Evolutionary conservation across 2,113 vertebrate species (phyloP), one percentile per base, ranked within the genome.

Genomic region (Dascyllus trimaculatus): DNA sequence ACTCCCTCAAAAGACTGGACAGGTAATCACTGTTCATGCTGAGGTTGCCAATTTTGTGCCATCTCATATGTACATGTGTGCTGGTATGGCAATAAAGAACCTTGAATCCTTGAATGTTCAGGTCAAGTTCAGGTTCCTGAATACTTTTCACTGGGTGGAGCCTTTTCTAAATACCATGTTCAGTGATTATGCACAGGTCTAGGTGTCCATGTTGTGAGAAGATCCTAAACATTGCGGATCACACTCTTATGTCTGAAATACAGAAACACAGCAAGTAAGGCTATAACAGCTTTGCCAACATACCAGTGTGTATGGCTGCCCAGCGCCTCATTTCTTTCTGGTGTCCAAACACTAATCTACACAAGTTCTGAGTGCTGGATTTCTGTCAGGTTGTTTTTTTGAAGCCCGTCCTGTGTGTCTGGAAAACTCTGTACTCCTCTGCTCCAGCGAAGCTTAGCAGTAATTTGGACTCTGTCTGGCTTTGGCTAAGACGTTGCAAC

Each of bases 391-490:
- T 78, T 71, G 58, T 52, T 54, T 82, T 82, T 67, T 78, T 62
- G 38, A 35, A 29, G 24, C 60, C 69, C 49, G 75, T 77, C 73
- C 71, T 69, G 49, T 82, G 69, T 64, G 66, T 26, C 63, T 71
- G 80, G 80, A 67, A 81, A 78, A 71, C 64, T 78, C 64, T 35
- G 59, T 56, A 25, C 45, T 73, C 46, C 65, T 69, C 35, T 78
- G 66, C 71, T 85, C 73, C 26, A 78, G 65, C 68, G 59, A 78
- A 81, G 66, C 75, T 89, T 77, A 75, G 71, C 56, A 72, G 66
- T 60, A 64, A 73, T 85, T 83, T 88, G 76, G 75, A 84, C 57
- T 66, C 38, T 67, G 71, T 73, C 76, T 67, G 66, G 83, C 45
- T 86, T 75, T 71, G 69, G 75, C 61, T 67, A 72, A 45, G 52